These are phyloP conservation scores for Helarctos malayanus DNA, from an alignment of 2,797 vertebrate species.

Conservation along the genomic window DNA sequence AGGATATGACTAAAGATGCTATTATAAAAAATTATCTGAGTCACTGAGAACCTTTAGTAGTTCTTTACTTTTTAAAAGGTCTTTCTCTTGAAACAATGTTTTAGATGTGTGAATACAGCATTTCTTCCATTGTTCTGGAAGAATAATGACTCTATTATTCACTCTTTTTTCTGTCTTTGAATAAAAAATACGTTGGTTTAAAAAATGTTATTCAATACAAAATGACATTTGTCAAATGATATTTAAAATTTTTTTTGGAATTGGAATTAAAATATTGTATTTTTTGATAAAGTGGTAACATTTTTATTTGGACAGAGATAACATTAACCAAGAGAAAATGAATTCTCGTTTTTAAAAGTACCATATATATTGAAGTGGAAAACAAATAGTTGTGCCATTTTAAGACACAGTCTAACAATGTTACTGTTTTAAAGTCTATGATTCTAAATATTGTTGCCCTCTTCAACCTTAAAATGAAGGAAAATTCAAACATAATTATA, in stretches of 20 bases:
- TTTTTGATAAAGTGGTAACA: neutral
- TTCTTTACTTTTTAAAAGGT: slow-evolving; percentile 27
- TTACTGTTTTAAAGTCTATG: neutral
- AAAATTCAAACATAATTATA: neutral
- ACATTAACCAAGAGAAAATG: neutral
- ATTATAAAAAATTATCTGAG: slow-evolving; percentile 1
- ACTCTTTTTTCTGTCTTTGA: neutral
- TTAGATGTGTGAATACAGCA: neutral
- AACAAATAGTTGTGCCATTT: slow-evolving; percentile 5
- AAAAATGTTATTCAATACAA: neutral
- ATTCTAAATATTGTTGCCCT: neutral
- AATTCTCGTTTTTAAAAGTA: neutral
- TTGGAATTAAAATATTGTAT: neutral
- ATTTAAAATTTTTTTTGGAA: neutral
- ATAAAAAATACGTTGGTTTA: neutral
- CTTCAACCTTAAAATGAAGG: neutral
- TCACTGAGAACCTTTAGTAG: neutral
- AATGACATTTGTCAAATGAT: neutral
- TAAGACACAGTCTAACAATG: neutral
- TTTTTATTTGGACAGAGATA: neutral
- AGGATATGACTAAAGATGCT: neutral
- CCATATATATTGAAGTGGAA: neutral
- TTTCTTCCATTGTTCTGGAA: neutral
- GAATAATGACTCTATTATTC: neutral
- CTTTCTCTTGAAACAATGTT: neutral